Evolutionary conservation across 2,113 vertebrate species (phyloP), one percentile per base, ranked within the genome.

Genomic region (Podarcis muralis): DNA sequence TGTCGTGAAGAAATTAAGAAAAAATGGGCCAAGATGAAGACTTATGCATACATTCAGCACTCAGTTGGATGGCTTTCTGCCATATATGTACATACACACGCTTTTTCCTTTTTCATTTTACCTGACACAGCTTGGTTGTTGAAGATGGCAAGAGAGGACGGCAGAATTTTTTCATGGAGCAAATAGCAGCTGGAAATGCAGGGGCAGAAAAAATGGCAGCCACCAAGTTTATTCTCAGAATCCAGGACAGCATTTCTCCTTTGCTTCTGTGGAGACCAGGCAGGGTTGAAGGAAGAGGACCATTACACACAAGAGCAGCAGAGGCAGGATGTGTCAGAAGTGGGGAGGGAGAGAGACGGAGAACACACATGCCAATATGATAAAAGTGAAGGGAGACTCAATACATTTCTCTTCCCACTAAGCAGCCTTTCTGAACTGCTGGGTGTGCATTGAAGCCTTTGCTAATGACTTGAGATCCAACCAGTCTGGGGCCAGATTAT

Each of bases 171-270:
- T 99, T 98, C 98, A 99, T 99, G 90, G 99, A 99, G 91, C 98
- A 98, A 40, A 99, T 99, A 6, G 99, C 98, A 25, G 99, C 98
- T 12, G 99, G 99, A 93, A 99, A 99, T 81, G 99, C 98, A 0
- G 99, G 99, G 66, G 99, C 98, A 1, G 99, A 99, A 95, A 99
- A 99, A 90, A 99, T 97, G 76, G 99, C 98, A 2, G 98, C 98
- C 83, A 99, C 98, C 4, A 99, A 96, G 95, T 99, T 99, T 95
- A 99, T 99, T 90, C 99, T 93, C 89, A 99, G 98, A 92, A 99
- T 99, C 99, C 99, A 99, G 43, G 99, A 99, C 87, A 98, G 97
- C 99, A 99, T 99, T 94, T 99, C 99, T 90, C 99, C 98, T 91
- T 99, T 98, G 80, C 98, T 98, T 95, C 99, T 99, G 87, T 93